These are phyloP conservation scores for Ochropacha duplaris DNA, from an alignment of 2,888 invertebrate species.

Conservation along the genomic window DNA sequence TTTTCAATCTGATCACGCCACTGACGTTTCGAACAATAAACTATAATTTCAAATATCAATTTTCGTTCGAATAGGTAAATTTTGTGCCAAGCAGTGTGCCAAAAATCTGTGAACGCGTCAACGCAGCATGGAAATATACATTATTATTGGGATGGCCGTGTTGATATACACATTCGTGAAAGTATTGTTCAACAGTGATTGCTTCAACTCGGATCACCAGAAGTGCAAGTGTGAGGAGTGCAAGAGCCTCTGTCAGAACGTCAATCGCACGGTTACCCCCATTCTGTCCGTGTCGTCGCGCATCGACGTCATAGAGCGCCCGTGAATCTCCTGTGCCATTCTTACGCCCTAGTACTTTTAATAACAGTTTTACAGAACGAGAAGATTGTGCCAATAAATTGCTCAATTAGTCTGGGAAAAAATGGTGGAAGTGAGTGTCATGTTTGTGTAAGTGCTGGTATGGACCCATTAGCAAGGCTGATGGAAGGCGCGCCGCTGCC, in stretches of 20 bases:
- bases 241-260: conserved; percentile 46
- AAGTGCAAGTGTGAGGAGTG: conserved; percentile 74
- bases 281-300: conserved; percentile 61
- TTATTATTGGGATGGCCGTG: conserved; percentile 69
- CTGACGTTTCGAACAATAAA: conserved; percentile 28
- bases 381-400: conserved; percentile 13
- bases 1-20: conserved; percentile 18
- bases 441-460: conserved; percentile 59
- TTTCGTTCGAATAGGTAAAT: conserved; percentile 19
- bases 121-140: conserved; percentile 69
- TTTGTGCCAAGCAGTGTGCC: conserved; percentile 40
- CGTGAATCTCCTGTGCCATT: conserved; percentile 26
- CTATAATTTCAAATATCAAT: background rate
- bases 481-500: conserved; percentile 89
- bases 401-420: background rate
- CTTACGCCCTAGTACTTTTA: conserved; percentile 3
- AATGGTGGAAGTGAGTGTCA: conserved; percentile 14
- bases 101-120: conserved; percentile 28
- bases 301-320: conserved; percentile 49
- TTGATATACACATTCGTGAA: conserved; percentile 64
- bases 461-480: conserved; percentile 92
- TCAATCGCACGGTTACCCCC: conserved; percentile 34
- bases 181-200: conserved; percentile 58
- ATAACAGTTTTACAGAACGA: conserved; percentile 12
- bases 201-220: conserved; percentile 57